phyloP scores from a whole-genome alignment of 2,888 invertebrate species.

The Euclidia mi region DNA sequence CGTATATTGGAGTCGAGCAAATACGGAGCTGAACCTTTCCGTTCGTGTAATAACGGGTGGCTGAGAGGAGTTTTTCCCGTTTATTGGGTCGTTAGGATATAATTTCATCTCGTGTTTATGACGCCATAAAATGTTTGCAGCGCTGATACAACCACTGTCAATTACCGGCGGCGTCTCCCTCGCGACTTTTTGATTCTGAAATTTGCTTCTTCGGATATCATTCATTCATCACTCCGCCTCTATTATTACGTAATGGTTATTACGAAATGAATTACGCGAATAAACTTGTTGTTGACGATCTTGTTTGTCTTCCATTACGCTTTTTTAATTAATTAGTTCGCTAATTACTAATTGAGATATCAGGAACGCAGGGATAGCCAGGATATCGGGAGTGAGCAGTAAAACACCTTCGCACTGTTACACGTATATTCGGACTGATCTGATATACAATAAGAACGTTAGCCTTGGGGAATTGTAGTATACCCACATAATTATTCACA shows the following conservation, averaged over 20 bases:
- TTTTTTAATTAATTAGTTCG: conserved; percentile 18
- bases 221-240: conserved; percentile 47
- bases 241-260: conserved; percentile 42
- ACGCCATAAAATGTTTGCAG: conserved; percentile 85
- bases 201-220: conserved; percentile 60
- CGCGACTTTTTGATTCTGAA: conserved; percentile 63
- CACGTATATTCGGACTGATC: too few relatives aligned
- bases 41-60: conserved; percentile 80
- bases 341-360: too few relatives aligned
- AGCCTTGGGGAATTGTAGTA: too few relatives aligned
- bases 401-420: too few relatives aligned
- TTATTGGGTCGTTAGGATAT: conserved; percentile 88
- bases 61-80: conserved; percentile 83
- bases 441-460: too few relatives aligned
- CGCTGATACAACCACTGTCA: conserved; percentile 84
- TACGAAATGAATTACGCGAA: conserved; percentile 39
- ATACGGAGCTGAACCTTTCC: conserved; percentile 75
- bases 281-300: conserved; percentile 31
- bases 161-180: conserved; percentile 68
- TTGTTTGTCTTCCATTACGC: conserved; percentile 21
- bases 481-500: too few relatives aligned
- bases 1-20: conserved; percentile 63
- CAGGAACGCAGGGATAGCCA: too few relatives aligned
- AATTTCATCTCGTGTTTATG: conserved; percentile 89
- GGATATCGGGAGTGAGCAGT: background rate